Evolutionary conservation across 2,888 invertebrate species (phyloP).

Genomic region (Synergus umbraculus): DNA sequence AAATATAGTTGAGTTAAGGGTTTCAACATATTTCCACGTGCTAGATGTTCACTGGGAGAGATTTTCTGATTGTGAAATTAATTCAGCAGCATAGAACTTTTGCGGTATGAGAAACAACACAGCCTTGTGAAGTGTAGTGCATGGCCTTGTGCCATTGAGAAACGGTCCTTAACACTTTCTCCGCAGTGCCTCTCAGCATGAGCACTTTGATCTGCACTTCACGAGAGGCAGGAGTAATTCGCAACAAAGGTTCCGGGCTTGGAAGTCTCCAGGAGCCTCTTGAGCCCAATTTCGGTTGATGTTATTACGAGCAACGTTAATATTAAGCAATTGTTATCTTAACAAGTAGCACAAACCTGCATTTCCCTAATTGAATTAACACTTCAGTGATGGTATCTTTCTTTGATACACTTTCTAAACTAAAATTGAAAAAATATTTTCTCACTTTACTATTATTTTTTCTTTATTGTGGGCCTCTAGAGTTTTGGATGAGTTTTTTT

Average conservation of each 20-base stretch:
- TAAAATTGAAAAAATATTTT: not conserved
- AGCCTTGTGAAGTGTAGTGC: not conserved
- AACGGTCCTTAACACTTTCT: not conserved
- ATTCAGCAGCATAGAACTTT: slow-evolving; percentile 7
- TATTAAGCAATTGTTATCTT: slow-evolving; percentile 11
- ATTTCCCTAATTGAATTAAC: slow-evolving; percentile 7
- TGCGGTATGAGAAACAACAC: not conserved
- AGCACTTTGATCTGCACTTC: slow-evolving; percentile 27
- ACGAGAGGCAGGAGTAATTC: slow-evolving; percentile 8
- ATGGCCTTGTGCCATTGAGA: slow-evolving; percentile 17
- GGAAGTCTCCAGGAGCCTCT: not conserved
- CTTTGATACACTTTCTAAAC: too few species aligned
- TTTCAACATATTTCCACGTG: slow-evolving; percentile 8
- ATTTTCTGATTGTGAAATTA: slow-evolving; percentile 3
- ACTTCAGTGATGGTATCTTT: slow-evolving; percentile 1
- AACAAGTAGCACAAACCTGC: not conserved
- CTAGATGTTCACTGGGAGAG: not conserved
- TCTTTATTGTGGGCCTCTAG: not conserved
- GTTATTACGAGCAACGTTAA: slow-evolving; percentile 4
- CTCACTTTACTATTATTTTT: too few species aligned
- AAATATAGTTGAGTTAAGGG: too few species aligned
- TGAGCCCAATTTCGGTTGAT: not conserved
- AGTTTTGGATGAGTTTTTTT: not conserved
- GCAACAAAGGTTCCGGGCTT: slow-evolving; percentile 10
- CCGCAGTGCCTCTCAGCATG: not conserved